Base-by-base conservation (phyloP, 2,888 invertebrate species). In the Thecophora atra region DNA sequence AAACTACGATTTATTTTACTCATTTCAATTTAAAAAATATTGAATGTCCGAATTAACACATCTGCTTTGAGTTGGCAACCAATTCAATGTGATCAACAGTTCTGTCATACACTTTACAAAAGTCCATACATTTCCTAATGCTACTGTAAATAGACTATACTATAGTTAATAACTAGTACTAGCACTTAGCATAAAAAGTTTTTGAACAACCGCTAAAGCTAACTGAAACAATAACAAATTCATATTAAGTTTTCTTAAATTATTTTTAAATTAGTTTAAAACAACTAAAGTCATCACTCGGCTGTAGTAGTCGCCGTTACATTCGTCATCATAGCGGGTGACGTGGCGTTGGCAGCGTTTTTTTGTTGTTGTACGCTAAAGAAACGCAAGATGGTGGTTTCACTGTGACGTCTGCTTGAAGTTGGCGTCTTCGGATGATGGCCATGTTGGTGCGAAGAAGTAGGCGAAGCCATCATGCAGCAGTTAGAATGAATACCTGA, bases 371-470 rank as follows among this genome's bases (percentile, higher is more conserved):
- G 84, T 21, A 84, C 79, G 74, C 84, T 83, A 58, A 87, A 87
- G 75, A 87, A 87, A 30, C 82, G 83, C 15, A 86, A 69, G 44
- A 87, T 80, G 0, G 87, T 84, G 1, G 86, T 85, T 78, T 86
- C 86, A 72, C 83, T 84, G 73, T 85, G 86, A 37, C 85, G 79
- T n/a, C 85, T 78, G 72, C 81, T 83, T 4, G 86, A 83, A 1
- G 86, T 85, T 51, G 85, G 85, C 11, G 86, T 85, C 67, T 81
- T 80, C 3, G 83, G 81, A 72, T 80, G 81, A 5, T 77, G 77
- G 66, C 73, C 74, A 7, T 73, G 75, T n/a, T 69, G 66, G 26
- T 74, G 72, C 15, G 74, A 72, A 0, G 77, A 71, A 47, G 78
- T 76, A 6, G 80, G 79, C 1, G 80, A 80, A 19, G 74, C 71